Percentiles rank a stretch among this genome's conserved stretches.
These are phyloP conservation scores for Euleptes europaea DNA, from an alignment of 2,113 vertebrate species.

Conservation along the genomic window DNA sequence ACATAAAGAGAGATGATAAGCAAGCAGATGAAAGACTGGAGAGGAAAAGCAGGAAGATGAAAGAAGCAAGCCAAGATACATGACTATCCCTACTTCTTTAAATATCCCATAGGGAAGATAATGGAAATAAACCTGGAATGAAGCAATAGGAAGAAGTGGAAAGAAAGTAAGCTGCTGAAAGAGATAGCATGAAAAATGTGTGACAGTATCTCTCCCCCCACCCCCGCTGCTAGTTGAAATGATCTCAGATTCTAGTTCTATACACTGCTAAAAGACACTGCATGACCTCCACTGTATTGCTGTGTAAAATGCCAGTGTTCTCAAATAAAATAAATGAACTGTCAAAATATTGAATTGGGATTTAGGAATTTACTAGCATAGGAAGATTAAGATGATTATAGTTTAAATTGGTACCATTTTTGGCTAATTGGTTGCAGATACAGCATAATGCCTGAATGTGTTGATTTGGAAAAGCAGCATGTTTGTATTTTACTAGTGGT, in stretches of 20 bases:
- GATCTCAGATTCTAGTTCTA: slow-evolving; percentile 17
- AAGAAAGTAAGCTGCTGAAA: background rate
- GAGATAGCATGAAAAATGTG: background rate
- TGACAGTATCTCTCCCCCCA: background rate
- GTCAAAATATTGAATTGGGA: slow-evolving; percentile 70
- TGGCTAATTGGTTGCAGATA: slow-evolving; percentile 85
- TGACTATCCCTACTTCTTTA: background rate
- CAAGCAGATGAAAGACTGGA: background rate
- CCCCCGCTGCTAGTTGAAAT: background rate
- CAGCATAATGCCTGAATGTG: slow-evolving; percentile 30
- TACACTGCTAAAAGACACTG: slow-evolving; percentile 48
- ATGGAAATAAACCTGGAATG: background rate
- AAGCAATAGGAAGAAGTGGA: background rate
- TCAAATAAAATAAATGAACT: slow-evolving; percentile 84
- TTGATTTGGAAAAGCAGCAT: slow-evolving; percentile 25
- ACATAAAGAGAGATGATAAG: background rate
- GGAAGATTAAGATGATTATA: slow-evolving; percentile 78
- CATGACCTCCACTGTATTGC: background rate
- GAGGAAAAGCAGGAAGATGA: background rate
- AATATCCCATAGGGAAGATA: background rate
- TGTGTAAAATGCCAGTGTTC: slow-evolving; percentile 77
- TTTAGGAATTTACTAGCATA: slow-evolving; percentile 75
- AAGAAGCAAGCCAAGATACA: background rate
- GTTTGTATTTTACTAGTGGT: slow-evolving; percentile 4
- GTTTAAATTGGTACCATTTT: slow-evolving; percentile 78